Percentiles rank a stretch among this genome's conserved stretches.
phyloP scores from a whole-genome alignment of 2,797 vertebrate genomes.

The Scomberomorus guttatus region DNA sequence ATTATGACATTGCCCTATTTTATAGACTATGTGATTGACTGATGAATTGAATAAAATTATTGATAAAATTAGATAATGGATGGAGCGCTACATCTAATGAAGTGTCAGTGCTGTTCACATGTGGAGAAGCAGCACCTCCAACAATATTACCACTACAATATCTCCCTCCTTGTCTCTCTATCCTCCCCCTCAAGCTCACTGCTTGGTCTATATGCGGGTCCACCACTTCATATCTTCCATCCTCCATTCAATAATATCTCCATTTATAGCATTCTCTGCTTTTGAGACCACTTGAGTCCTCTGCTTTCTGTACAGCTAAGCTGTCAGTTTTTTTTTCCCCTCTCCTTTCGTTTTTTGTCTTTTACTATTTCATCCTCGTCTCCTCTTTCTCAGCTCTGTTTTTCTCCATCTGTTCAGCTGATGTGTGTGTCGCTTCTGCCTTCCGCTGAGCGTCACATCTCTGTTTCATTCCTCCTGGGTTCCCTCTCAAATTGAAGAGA shows the following conservation, averaged over 20 bases:
- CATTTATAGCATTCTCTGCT: slow-evolving; percentile 16
- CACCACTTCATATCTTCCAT: slow-evolving; percentile 7
- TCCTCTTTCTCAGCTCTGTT: background rate
- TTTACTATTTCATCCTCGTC: background rate
- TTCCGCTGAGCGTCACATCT: slow-evolving; percentile 50
- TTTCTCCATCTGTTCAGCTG: slow-evolving; percentile 49
- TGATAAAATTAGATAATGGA: background rate
- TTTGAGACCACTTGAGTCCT: slow-evolving; percentile 9
- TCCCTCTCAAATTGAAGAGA: slow-evolving; percentile 61
- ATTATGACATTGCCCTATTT: background rate
- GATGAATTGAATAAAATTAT: background rate
- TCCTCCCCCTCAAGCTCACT: background rate
- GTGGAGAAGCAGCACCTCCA: background rate
- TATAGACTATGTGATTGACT: background rate
- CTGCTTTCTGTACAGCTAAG: slow-evolving; percentile 35
- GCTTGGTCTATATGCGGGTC: slow-evolving; percentile 7
- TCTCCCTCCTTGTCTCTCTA: background rate
- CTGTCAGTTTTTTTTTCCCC: slow-evolving; percentile 12
- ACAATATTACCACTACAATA: background rate
- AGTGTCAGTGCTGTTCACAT: background rate
- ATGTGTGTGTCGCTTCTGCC: slow-evolving; percentile 24
- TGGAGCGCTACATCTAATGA: background rate
- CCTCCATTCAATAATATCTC: slow-evolving; percentile 22
- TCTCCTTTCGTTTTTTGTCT: slow-evolving; percentile 15
- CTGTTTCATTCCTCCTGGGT: slow-evolving; percentile 58